Evolutionary conservation across 2,888 invertebrate species (phyloP).

Genomic region (Dryococelus australis): DNA sequence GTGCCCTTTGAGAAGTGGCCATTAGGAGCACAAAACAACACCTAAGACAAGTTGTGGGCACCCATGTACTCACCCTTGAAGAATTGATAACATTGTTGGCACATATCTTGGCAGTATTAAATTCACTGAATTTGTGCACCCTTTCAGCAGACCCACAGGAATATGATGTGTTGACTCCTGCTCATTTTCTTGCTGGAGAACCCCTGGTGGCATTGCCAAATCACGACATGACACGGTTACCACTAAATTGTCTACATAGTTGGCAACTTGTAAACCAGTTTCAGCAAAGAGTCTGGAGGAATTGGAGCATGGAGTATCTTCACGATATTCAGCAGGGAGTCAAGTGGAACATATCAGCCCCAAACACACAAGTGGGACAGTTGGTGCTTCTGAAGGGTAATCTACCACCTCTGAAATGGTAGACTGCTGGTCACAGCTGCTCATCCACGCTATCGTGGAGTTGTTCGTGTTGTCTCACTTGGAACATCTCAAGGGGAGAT

Average conservation of each 20-base stretch:
- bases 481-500: too few species aligned
- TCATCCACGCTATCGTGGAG: too few species aligned
- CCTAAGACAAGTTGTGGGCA: slow-evolving; percentile 46
- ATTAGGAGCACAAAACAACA: slow-evolving; percentile 54
- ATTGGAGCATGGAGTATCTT: slow-evolving; percentile 50
- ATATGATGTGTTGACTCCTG: slow-evolving; percentile 49
- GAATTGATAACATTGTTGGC: slow-evolving; percentile 48
- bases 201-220: slow-evolving; percentile 46
- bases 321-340: slow-evolving; percentile 49
- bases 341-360: slow-evolving; percentile 47
- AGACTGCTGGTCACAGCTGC: background rate
- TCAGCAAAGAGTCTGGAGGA: slow-evolving; percentile 47
- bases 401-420: background rate
- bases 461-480: too few species aligned
- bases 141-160: slow-evolving; percentile 47
- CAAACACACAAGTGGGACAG: background rate
- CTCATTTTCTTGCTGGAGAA: slow-evolving; percentile 51
- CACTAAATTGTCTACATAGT: slow-evolving; percentile 45
- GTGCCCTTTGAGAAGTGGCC: slow-evolving; percentile 54
- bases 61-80: slow-evolving; percentile 39
- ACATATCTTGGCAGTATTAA: slow-evolving; percentile 49
- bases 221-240: slow-evolving; percentile 42
- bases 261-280: slow-evolving; percentile 50
- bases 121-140: slow-evolving; percentile 51
- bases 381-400: background rate